Percentiles rank a stretch among this genome's conserved stretches.
These are phyloP conservation scores for Protonibea diacanthus DNA, from an alignment of 2,797 vertebrate genomes.

Conservation along the genomic window DNA sequence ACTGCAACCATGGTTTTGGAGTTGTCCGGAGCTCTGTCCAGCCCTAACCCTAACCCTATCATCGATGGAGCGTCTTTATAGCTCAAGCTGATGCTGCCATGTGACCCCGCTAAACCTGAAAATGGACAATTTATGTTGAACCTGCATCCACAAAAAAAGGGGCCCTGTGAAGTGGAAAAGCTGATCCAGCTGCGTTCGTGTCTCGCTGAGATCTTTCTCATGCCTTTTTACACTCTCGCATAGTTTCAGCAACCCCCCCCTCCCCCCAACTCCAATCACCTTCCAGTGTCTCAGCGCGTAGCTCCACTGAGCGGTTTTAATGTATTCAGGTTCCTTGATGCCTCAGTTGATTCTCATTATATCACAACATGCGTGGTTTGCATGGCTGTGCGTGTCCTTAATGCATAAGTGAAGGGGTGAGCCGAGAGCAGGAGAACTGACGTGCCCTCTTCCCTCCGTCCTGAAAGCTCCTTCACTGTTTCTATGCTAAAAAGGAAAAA, in stretches of 20 bases:
- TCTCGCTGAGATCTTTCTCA: neutral
- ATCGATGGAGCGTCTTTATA: neutral
- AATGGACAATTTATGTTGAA: neutral
- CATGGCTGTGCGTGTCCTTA: slow-evolving; percentile 24
- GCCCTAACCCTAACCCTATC: too few relatives aligned
- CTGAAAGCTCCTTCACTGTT: slow-evolving; percentile 1
- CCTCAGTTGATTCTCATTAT: slow-evolving; percentile 38
- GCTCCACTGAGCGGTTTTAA: slow-evolving; percentile 38
- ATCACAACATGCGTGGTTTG: slow-evolving; percentile 27
- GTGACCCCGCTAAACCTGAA: too few relatives aligned
- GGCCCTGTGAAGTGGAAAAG: too few relatives aligned
- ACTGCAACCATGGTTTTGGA: too few relatives aligned
- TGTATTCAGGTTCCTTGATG: slow-evolving; percentile 29
- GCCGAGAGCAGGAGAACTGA: slow-evolving; percentile 11
- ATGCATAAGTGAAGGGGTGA: slow-evolving; percentile 7
- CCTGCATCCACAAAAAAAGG: neutral
- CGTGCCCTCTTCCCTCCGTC: neutral
- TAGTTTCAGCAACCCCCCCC: slow-evolving; percentile 1
- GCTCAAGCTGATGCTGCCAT: neutral
- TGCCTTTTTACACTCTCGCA: neutral
- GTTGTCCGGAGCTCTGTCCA: too few relatives aligned
- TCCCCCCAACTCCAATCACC: neutral
- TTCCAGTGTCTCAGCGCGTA: neutral
- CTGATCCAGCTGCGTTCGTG: too few relatives aligned
- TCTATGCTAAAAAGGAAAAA: neutral